These are phyloP conservation scores for Dysmachus trigonus DNA, from an alignment of 2,888 invertebrate genomes.

Conservation along the genomic window DNA sequence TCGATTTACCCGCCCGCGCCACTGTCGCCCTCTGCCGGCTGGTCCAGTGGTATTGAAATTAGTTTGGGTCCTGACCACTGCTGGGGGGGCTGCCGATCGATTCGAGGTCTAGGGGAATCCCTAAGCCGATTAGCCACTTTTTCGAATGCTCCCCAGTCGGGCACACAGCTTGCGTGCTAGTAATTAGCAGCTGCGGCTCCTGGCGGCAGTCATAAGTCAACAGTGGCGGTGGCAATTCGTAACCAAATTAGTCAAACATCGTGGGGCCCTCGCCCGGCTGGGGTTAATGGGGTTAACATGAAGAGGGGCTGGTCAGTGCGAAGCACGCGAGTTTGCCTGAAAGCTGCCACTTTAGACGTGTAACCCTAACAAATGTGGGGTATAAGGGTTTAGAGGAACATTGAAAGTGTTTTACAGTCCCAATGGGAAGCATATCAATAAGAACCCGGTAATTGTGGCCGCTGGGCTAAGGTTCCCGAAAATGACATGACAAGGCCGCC, in stretches of 20 bases:
- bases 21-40: neutral
- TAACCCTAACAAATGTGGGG: neutral
- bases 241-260: slow-evolving; percentile 35
- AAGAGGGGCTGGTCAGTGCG: neutral
- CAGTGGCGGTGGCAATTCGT: slow-evolving; percentile 23
- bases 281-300: slow-evolving; percentile 1
- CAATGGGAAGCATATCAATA: neutral
- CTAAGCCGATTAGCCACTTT: neutral
- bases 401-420: slow-evolving; percentile 13
- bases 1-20: neutral
- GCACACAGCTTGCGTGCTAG: slow-evolving; percentile 15
- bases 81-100: neutral
- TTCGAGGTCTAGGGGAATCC: neutral
- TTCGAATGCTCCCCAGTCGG: neutral
- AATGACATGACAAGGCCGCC: neutral
- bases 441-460: neutral
- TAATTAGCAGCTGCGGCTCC: slow-evolving; percentile 5
- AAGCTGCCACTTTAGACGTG: neutral
- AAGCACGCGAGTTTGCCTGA: slow-evolving; percentile 1
- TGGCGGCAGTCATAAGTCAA: slow-evolving; percentile 30
- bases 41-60: neutral
- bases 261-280: neutral
- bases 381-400: neutral
- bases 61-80: neutral
- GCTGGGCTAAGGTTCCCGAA: neutral